Evolutionary conservation across 2,888 invertebrate species (phyloP).

Genomic region (Nebria salina): DNA sequence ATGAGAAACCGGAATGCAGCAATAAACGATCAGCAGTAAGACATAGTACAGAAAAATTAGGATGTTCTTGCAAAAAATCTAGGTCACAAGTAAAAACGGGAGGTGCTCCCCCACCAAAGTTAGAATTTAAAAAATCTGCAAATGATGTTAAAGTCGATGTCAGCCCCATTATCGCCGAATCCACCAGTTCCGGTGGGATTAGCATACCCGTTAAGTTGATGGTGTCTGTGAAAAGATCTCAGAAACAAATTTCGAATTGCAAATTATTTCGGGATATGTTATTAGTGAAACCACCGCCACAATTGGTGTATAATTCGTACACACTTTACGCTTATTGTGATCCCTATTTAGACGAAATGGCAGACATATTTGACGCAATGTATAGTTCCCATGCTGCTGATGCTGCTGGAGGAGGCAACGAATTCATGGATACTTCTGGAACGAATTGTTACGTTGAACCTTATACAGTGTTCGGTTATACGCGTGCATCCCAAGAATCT

Average conservation of each 20-base stretch:
- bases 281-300: background rate
- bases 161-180: background rate
- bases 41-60: background rate
- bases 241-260: background rate
- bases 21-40: background rate
- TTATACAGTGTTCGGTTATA: background rate
- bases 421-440: background rate
- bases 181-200: background rate
- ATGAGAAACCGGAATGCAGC: too few relatives aligned
- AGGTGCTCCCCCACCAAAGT: background rate
- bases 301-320: background rate
- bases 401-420: background rate
- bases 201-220: background rate
- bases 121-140: background rate
- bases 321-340: background rate
- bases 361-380: background rate
- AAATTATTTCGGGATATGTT: background rate
- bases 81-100: background rate
- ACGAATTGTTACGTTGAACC: background rate
- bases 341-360: background rate
- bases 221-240: background rate
- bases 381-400: background rate
- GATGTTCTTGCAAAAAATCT: background rate
- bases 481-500: background rate
- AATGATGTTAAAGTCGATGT: background rate